Conservation (phyloP, 2,797 vertebrate genomes). For the Galagoides demidoff region DNA sequence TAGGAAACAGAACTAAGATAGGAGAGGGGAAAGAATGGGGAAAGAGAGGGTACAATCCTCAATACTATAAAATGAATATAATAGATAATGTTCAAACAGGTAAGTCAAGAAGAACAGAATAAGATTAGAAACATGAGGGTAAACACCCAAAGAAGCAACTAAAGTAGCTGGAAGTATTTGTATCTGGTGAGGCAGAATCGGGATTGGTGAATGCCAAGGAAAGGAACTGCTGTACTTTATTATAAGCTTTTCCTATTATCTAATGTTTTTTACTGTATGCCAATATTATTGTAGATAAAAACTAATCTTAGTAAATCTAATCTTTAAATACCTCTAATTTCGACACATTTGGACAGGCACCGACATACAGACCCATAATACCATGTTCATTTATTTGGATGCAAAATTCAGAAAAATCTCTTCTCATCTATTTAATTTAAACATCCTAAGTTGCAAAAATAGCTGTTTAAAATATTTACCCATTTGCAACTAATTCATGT, state of each 20-base stretch:
- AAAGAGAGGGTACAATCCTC: background rate
- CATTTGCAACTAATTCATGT: background rate
- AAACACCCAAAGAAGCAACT: constrained; percentile 18
- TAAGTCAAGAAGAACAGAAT: background rate
- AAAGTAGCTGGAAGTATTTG: background rate
- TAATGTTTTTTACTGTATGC: constrained; percentile 10
- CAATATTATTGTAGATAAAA: background rate
- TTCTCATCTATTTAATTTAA: background rate
- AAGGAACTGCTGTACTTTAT: background rate
- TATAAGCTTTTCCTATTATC: background rate
- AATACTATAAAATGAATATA: background rate
- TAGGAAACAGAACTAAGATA: background rate
- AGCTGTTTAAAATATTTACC: background rate
- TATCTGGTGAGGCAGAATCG: background rate
- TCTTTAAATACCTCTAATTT: constrained; percentile 18
- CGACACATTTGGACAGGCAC: background rate
- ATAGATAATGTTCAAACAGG: background rate
- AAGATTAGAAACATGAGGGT: background rate
- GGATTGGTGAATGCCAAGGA: background rate
- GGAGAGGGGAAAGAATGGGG: background rate
- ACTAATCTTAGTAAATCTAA: background rate
- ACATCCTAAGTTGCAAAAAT: background rate
- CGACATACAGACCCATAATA: background rate
- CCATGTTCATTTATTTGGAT: background rate
- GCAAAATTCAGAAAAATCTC: constrained; percentile 44